These are phyloP conservation scores for Drosophila oshimai DNA, from an alignment of 1,140 invertebrate genomes.

Conservation along the genomic window DNA sequence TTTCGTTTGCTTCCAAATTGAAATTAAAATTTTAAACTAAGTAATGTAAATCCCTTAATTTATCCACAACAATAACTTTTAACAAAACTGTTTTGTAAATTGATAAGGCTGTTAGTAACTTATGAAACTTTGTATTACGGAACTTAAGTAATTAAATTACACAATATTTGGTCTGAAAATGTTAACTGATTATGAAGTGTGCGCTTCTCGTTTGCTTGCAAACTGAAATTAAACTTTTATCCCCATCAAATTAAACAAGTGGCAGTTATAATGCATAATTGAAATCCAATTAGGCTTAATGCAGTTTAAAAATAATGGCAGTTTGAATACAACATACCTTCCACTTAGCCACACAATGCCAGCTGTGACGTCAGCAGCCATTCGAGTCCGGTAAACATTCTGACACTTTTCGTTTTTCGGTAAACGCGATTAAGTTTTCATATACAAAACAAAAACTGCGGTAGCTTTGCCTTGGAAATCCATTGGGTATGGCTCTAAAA, in stretches of 20 bases:
- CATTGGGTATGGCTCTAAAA: slow-evolving; percentile 13
- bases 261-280: neutral
- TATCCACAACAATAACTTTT: too few species aligned
- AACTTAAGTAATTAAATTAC: too few species aligned
- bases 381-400: neutral
- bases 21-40: too few species aligned
- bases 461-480: slow-evolving; percentile 7
- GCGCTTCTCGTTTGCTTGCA: neutral
- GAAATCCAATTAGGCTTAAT: neutral
- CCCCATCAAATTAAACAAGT: neutral
- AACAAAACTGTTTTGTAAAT: too few species aligned
- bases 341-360: neutral
- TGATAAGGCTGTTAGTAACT: too few species aligned
- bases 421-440: slow-evolving; percentile 29
- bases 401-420: slow-evolving; percentile 1
- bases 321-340: neutral
- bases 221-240: neutral
- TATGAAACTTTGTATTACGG: too few species aligned
- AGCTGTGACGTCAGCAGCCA: slow-evolving; percentile 10
- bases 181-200: neutral
- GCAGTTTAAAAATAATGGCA: neutral
- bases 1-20: too few species aligned
- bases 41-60: too few species aligned
- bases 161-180: neutral
- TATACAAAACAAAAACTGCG: slow-evolving; percentile 5